phyloP scores from a whole-genome alignment of 2,888 invertebrate genomes.

The Charanyca ferruginea region DNA sequence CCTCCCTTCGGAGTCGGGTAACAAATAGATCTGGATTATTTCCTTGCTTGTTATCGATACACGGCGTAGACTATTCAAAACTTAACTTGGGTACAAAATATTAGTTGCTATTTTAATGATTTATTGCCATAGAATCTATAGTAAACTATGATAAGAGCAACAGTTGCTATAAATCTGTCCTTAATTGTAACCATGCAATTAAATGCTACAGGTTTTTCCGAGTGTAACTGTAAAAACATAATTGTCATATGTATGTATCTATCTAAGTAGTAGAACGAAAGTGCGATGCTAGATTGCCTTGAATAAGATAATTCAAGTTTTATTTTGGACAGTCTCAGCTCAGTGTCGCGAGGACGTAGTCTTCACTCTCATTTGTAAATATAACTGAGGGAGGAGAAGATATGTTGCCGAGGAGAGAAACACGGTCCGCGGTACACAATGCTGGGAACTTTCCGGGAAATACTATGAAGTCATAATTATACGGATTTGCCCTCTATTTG shows the following conservation, averaged over 20 bases:
- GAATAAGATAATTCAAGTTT: slow-evolving; percentile 31
- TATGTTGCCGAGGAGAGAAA: slow-evolving; percentile 27
- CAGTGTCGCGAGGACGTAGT: slow-evolving; percentile 37
- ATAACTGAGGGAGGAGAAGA: slow-evolving; percentile 39
- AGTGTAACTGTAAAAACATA: slow-evolving; percentile 37
- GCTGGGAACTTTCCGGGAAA: slow-evolving; percentile 34
- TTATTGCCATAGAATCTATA: slow-evolving; percentile 42
- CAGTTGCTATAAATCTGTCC: slow-evolving; percentile 42
- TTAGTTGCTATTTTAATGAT: slow-evolving; percentile 29
- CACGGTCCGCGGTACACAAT: slow-evolving; percentile 44
- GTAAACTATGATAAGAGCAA: slow-evolving; percentile 11
- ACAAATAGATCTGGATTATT: slow-evolving; percentile 59
- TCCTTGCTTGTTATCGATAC: slow-evolving; percentile 50
- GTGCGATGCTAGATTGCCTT: background rate
- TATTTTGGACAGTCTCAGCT: slow-evolving; percentile 42
- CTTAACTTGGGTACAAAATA: slow-evolving; percentile 41
- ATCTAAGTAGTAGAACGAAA: background rate
- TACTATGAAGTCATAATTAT: slow-evolving; percentile 43
- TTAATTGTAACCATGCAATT: slow-evolving; percentile 54
- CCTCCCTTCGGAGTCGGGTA: background rate
- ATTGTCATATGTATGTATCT: slow-evolving; percentile 8
- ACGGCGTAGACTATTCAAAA: slow-evolving; percentile 42
- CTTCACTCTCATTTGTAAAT: slow-evolving; percentile 57
- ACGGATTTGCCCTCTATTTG: slow-evolving; percentile 61
- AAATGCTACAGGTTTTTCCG: slow-evolving; percentile 44